Base-by-base conservation (phyloP, 1,140 invertebrate genomes). In the Eulimnadia texana region DNA sequence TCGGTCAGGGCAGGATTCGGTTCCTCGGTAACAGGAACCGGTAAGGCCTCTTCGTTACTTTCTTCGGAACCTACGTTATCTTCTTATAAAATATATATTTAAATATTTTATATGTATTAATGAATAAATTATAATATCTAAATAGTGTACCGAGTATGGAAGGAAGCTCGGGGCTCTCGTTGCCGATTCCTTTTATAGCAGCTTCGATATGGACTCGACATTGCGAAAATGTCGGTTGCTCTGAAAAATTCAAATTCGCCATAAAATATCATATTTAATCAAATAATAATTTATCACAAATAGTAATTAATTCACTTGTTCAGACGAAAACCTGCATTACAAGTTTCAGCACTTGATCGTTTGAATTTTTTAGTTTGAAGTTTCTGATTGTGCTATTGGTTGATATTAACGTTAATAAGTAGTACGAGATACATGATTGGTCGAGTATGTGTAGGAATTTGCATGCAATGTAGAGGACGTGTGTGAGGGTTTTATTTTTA, bases 51-150 rank as follows among this genome's bases (percentile, higher is more conserved):
- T 68, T 70, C 69, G 65, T 71, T 69, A 64, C 76, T 72, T 68
- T 77, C 76, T 33, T 74, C 73, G 64, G 74, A 73, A 61, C 77
- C 76, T 55, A 75, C 74, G 59, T 74, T 70, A 70, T 74, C 72
- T 58, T 42, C 23, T 63, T 64, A n/a, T n/a, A n/a, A n/a, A n/a
- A n/a, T n/a, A n/a, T n/a, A n/a, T n/a, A n/a, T n/a, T n/a, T n/a
- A n/a, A n/a, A n/a, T n/a, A n/a, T n/a, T n/a, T n/a, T n/a, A n/a
- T n/a, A n/a, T n/a, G n/a, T n/a, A n/a, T n/a, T n/a, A n/a, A n/a
- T n/a, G n/a, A n/a, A n/a, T n/a, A n/a, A n/a, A n/a, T n/a, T n/a
- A n/a, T n/a, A n/a, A n/a, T n/a, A n/a, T n/a, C n/a, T n/a, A n/a
- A n/a, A n/a, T 9, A 42, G 23, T 52, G 19, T 56, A 56, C 54